Evolutionary conservation across 2,888 invertebrate species (phyloP).

Genomic region (Melanotus villosus): DNA sequence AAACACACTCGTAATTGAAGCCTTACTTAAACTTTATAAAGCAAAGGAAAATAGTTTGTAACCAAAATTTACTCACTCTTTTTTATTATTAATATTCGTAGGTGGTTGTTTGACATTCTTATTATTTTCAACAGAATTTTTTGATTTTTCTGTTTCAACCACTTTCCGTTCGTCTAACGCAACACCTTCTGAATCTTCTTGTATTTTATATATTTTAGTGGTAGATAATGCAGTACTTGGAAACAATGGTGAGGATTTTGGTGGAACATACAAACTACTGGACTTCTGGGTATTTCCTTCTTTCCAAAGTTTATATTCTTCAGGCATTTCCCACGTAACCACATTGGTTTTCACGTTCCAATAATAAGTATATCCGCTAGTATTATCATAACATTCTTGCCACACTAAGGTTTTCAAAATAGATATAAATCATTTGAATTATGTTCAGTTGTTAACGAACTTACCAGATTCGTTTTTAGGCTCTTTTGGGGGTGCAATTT

Average conservation of each 20-base stretch:
- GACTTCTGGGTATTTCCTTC: constrained; percentile 46
- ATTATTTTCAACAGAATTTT: neutral
- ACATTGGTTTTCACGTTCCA: constrained; percentile 77
- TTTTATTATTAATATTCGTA: neutral
- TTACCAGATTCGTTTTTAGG: constrained; percentile 48
- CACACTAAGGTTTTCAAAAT: constrained; percentile 74
- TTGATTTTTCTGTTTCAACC: neutral
- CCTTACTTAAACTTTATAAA: too few species aligned
- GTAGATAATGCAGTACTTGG: constrained; percentile 47
- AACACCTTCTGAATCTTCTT: constrained; percentile 41
- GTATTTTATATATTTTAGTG: constrained; percentile 57
- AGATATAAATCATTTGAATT: constrained; percentile 15
- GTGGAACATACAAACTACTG: constrained; percentile 53
- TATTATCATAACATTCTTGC: constrained; percentile 77
- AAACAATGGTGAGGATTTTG: constrained; percentile 56
- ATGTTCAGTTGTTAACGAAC: neutral
- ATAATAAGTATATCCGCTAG: constrained; percentile 75
- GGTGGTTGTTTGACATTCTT: neutral
- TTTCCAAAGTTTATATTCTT: constrained; percentile 64
- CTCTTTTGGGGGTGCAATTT: constrained; percentile 60
- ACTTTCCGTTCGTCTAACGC: neutral
- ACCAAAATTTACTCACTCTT: constrained; percentile 8
- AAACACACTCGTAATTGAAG: too few species aligned
- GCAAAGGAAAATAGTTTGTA: too few species aligned
- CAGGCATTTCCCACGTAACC: constrained; percentile 77